These are phyloP conservation scores for Neria commutata DNA, from an alignment of 2,888 invertebrate species.

Conservation along the genomic window DNA sequence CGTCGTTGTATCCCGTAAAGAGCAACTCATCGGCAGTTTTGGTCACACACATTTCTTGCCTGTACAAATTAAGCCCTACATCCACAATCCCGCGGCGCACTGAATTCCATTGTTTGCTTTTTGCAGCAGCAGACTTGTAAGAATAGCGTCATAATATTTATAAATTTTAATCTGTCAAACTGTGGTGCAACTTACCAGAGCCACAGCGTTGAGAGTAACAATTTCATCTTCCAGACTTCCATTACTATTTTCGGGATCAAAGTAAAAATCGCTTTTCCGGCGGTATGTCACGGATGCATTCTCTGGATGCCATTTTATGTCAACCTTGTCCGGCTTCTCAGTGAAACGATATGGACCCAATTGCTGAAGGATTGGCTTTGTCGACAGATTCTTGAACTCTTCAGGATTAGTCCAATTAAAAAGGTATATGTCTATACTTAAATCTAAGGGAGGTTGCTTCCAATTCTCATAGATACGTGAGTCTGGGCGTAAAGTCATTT, in stretches of 20 bases:
- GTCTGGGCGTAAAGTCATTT: slow-evolving; percentile 68
- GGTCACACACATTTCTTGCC: slow-evolving; percentile 67
- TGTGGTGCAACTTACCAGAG: slow-evolving; percentile 74
- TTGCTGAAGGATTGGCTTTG: slow-evolving; percentile 66
- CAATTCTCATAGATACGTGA: slow-evolving; percentile 72
- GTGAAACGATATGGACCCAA: slow-evolving; percentile 71
- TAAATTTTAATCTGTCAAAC: background rate
- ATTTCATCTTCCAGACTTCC: slow-evolving; percentile 74
- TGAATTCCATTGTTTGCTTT: slow-evolving; percentile 66
- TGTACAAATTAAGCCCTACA: slow-evolving; percentile 66
- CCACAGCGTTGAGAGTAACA: slow-evolving; percentile 77
- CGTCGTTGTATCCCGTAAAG: slow-evolving; percentile 82
- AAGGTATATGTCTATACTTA: slow-evolving; percentile 72
- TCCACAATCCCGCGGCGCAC: slow-evolving; percentile 68
- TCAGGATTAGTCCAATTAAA: slow-evolving; percentile 84
- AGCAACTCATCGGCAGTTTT: slow-evolving; percentile 73
- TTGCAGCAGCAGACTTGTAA: slow-evolving; percentile 63
- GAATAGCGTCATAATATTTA: slow-evolving; percentile 14
- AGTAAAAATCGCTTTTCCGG: slow-evolving; percentile 72
- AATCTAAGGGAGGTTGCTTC: slow-evolving; percentile 70
- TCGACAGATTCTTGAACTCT: slow-evolving; percentile 65
- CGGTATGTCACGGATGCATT: slow-evolving; percentile 77
- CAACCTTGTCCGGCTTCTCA: slow-evolving; percentile 74
- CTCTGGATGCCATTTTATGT: slow-evolving; percentile 73
- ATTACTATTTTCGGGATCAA: slow-evolving; percentile 70